A percentile compares a stretch with the other conserved stretches of the same genome.
phyloP scores from a whole-genome alignment of 2,113 vertebrate genomes.

The Gila orcuttii region DNA sequence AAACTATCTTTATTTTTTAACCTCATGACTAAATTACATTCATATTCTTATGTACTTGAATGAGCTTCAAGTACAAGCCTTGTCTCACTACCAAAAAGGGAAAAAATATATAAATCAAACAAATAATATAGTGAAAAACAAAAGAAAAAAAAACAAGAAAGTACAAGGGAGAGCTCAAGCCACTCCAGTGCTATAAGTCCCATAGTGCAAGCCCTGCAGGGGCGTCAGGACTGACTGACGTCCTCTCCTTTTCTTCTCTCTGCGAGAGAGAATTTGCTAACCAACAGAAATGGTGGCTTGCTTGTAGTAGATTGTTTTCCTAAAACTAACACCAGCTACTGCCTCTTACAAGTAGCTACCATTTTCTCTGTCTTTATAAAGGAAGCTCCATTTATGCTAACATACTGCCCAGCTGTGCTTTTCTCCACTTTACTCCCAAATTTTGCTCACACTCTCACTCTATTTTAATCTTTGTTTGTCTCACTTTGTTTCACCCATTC shows the following conservation, averaged over 20 bases:
- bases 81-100: constrained; percentile 71
- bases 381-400: constrained; percentile 60
- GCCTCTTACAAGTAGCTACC: constrained; percentile 45
- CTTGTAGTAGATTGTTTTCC: constrained; percentile 56
- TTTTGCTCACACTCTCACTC: constrained; percentile 55
- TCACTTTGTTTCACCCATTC: constrained; percentile 54
- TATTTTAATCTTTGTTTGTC: constrained; percentile 28
- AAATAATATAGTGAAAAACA: constrained; percentile 69
- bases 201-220: constrained; percentile 53
- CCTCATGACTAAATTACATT: constrained; percentile 82
- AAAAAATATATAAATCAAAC: constrained; percentile 70
- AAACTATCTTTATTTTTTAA: constrained; percentile 77
- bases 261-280: constrained; percentile 51
- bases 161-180: constrained; percentile 65
- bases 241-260: constrained; percentile 44
- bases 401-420: constrained; percentile 65
- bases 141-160: constrained; percentile 62
- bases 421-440: constrained; percentile 16
- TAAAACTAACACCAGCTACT: constrained; percentile 37
- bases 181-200: constrained; percentile 63
- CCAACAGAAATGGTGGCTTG: constrained; percentile 56
- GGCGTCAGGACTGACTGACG: constrained; percentile 59
- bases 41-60: constrained; percentile 75
- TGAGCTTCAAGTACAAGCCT: constrained; percentile 69
- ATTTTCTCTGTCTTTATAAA: constrained; percentile 54